Conservation (phyloP, 2,888 invertebrate species). For the Pterobdella sp. region DNA sequence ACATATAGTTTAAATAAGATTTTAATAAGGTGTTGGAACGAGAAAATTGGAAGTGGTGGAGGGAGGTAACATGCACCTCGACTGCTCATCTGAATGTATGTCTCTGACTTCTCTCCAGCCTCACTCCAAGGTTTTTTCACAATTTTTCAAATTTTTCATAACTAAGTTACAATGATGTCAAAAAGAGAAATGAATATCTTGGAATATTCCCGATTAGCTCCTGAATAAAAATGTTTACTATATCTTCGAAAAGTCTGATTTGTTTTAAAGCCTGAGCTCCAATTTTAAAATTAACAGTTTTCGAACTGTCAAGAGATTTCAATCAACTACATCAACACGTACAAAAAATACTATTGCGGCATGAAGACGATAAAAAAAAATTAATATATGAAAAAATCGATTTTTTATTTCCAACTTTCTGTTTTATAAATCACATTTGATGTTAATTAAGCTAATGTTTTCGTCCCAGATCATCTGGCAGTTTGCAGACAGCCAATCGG, state of each 20-base stretch:
- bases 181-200: too few species aligned
- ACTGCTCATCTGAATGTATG: slow-evolving; percentile 30
- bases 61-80: slow-evolving; percentile 24
- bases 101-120: not conserved
- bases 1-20: too few species aligned
- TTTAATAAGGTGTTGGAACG: not conserved
- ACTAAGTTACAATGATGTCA: too few species aligned
- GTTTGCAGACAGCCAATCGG: slow-evolving; percentile 27
- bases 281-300: too few species aligned
- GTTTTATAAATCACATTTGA: not conserved
- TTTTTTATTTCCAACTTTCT: slow-evolving; percentile 1
- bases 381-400: too few species aligned
- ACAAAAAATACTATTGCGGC: not conserved
- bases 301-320: too few species aligned
- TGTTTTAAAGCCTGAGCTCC: too few species aligned
- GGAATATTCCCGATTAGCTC: too few species aligned
- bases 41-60: slow-evolving; percentile 17
- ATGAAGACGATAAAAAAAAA: not conserved
- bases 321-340: not conserved
- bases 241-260: too few species aligned
- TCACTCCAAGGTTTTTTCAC: not conserved
- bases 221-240: too few species aligned
- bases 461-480: slow-evolving; percentile 30
- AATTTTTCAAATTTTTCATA: too few species aligned
- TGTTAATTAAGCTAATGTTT: not conserved